Conservation (phyloP, 2,888 invertebrate species). For the Agrotis exclamationis region DNA sequence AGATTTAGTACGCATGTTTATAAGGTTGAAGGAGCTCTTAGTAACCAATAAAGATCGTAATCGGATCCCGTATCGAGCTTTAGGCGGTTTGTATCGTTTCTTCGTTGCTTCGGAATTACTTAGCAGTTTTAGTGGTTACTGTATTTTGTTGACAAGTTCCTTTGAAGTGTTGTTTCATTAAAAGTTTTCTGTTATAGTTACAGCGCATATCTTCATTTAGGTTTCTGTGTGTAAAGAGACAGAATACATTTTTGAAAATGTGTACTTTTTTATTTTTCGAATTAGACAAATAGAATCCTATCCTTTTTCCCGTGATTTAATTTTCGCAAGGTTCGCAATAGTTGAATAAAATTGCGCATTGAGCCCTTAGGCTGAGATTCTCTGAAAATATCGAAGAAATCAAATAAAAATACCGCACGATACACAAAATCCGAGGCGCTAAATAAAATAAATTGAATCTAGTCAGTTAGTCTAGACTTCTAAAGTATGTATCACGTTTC, state of each 20-base stretch:
- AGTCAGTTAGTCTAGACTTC: constrained; percentile 53
- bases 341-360: constrained; percentile 44
- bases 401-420: constrained; percentile 59
- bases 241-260: not conserved
- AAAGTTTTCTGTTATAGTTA: constrained; percentile 8
- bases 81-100: constrained; percentile 11
- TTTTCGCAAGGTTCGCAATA: constrained; percentile 47
- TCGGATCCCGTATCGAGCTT: constrained; percentile 11
- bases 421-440: constrained; percentile 47
- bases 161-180: constrained; percentile 17
- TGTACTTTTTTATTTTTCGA: not conserved
- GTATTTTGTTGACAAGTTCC: constrained; percentile 16
- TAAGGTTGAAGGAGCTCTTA: constrained; percentile 28
- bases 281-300: not conserved
- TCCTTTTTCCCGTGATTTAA: too few species aligned
- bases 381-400: constrained; percentile 52
- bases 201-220: not conserved
- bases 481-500: constrained; percentile 52
- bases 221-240: not conserved
- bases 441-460: constrained; percentile 66
- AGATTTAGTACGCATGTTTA: constrained; percentile 40
- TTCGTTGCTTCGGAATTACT: constrained; percentile 24
- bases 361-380: constrained; percentile 54
- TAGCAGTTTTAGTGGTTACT: constrained; percentile 11
- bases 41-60: constrained; percentile 23